These are phyloP conservation scores for Diarsia rubi DNA, from an alignment of 2,888 invertebrate genomes.

Conservation along the genomic window DNA sequence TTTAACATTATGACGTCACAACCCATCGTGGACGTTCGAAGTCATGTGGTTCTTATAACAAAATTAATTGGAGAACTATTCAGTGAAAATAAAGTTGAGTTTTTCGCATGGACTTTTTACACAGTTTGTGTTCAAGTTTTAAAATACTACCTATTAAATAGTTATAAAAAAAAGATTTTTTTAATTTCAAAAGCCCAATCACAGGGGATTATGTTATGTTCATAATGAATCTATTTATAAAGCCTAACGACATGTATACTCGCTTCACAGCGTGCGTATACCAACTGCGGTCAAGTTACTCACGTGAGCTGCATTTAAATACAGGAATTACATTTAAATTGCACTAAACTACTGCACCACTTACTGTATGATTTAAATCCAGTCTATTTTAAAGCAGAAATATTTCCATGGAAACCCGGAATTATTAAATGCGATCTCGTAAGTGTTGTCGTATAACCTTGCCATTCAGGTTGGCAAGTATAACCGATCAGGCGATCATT, in stretches of 20 bases:
- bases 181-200: no score
- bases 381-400: constrained; percentile 35
- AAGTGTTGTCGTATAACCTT: constrained; percentile 48
- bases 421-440: constrained; percentile 28
- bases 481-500: constrained; percentile 45
- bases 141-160: no score
- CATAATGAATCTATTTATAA: not conserved
- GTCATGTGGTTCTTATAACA: no score
- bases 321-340: constrained; percentile 34
- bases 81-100: no score
- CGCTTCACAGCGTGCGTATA: not conserved
- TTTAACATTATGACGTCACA: no score
- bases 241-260: not conserved
- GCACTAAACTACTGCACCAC: constrained; percentile 12
- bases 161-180: no score
- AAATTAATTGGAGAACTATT: no score
- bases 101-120: no score
- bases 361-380: constrained; percentile 25
- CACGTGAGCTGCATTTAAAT: constrained; percentile 26
- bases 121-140: no score
- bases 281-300: constrained; percentile 23
- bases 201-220: no score
- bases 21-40: no score
- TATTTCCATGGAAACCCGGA: constrained; percentile 22
- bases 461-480: constrained; percentile 44